Evolutionary conservation across 1,140 invertebrate genomes (phyloP).

Genomic region (Spodoptera litura): DNA sequence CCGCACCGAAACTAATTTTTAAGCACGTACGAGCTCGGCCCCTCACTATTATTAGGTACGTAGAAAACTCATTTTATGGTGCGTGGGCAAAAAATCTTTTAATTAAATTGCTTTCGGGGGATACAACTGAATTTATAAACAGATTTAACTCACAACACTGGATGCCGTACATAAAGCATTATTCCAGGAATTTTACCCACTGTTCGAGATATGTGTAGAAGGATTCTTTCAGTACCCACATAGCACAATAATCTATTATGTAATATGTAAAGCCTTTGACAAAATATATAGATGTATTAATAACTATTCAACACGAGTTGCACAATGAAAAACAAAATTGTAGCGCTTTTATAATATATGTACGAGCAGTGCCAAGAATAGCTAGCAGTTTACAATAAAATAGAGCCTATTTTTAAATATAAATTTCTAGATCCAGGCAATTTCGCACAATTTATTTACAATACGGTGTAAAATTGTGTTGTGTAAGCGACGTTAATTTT

Average conservation of each 20-base stretch:
- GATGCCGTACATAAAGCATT: neutral
- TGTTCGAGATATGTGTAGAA: neutral
- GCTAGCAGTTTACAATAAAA: conserved; percentile 4
- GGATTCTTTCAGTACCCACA: neutral
- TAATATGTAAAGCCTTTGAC: neutral
- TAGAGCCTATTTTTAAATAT: conserved; percentile 10
- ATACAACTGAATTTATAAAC: conserved; percentile 22
- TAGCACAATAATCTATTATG: neutral
- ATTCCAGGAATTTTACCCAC: neutral
- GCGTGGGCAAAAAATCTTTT: conserved; percentile 51
- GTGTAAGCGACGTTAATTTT: conserved; percentile 67
- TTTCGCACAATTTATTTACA: conserved; percentile 34
- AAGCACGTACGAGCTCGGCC: conserved; percentile 41
- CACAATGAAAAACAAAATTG: neutral
- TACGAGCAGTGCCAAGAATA: conserved; percentile 23
- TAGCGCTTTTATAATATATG: conserved; percentile 4
- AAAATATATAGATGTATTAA: neutral
- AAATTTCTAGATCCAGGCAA: conserved; percentile 18
- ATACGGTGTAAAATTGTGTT: conserved; percentile 34
- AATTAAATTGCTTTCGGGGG: conserved; percentile 50
- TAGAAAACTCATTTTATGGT: conserved; percentile 57
- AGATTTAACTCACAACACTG: neutral
- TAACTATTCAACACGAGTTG: conserved; percentile 9
- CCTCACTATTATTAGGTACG: conserved; percentile 46
- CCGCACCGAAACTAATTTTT: conserved; percentile 56